Percentiles rank a stretch among this genome's conserved stretches.
Evolutionary conservation across 2,888 invertebrate genomes (phyloP).

Genomic region (Uropetala carovei): DNA sequence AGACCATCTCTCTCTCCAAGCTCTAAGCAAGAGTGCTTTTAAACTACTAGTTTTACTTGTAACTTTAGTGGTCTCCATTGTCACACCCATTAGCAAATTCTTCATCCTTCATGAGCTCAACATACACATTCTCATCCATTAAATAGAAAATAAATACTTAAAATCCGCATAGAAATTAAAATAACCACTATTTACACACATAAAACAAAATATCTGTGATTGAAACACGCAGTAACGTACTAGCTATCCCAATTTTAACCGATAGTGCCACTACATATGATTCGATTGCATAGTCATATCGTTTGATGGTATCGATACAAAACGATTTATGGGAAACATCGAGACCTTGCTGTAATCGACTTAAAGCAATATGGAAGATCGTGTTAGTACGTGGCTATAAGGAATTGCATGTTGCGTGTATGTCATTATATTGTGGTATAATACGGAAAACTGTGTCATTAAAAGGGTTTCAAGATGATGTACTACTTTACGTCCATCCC

Average conservation of each 20-base stretch:
- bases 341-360: background rate
- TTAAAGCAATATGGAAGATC: background rate
- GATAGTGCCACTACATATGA: background rate
- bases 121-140: background rate
- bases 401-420: background rate
- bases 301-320: background rate
- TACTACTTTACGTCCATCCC: slow-evolving; percentile 74
- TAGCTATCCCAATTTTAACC: background rate
- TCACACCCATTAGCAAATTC: slow-evolving; percentile 61
- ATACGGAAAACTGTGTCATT: background rate
- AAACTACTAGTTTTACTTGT: slow-evolving; percentile 90
- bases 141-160: no score
- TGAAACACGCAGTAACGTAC: no score
- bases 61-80: slow-evolving; percentile 71
- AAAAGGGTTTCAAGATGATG: slow-evolving; percentile 70
- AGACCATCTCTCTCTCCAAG: slow-evolving; percentile 97
- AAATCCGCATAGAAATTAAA: background rate
- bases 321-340: background rate
- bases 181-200: background rate
- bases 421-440: background rate
- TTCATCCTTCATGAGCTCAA: slow-evolving; percentile 44
- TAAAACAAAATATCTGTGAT: no score
- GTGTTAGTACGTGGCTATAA: background rate
- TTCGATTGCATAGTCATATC: slow-evolving; percentile 6
- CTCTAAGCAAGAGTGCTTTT: slow-evolving; percentile 87